phyloP scores from a whole-genome alignment of 2,113 vertebrate genomes.

The Desmodus rotundus region DNA sequence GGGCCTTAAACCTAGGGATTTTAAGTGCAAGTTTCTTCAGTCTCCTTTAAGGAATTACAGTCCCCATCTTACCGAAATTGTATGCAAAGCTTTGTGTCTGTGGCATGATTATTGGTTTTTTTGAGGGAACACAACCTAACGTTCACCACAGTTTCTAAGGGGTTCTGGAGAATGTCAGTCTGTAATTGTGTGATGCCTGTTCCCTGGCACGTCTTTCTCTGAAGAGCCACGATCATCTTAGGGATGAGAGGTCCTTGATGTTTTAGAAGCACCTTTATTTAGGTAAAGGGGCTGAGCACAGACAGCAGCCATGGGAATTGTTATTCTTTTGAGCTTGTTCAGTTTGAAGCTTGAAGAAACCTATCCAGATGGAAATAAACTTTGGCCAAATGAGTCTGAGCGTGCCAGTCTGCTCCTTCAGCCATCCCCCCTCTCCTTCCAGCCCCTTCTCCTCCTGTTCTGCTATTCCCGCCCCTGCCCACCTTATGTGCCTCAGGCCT shows the following conservation, averaged over 20 bases:
- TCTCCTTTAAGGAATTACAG: not conserved
- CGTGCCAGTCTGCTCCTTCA: not conserved
- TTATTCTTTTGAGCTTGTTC: not conserved
- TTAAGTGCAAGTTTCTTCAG: not conserved
- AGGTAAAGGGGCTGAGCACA: not conserved
- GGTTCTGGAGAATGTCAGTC: not conserved
- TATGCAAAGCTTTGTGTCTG: not conserved
- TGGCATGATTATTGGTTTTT: not conserved
- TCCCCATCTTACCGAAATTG: not conserved
- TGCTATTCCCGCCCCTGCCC: not conserved
- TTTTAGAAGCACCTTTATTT: slow-evolving; percentile 39
- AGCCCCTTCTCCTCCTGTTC: not conserved
- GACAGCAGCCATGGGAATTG: not conserved
- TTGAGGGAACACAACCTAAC: rapidly evolving
- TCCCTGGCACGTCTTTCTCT: not conserved
- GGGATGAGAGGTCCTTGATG: slow-evolving; percentile 24
- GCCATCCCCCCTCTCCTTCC: not conserved
- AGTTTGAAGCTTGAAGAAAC: not conserved
- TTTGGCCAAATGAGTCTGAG: not conserved
- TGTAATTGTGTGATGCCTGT: not conserved
- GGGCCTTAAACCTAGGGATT: not conserved
- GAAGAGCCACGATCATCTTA: not conserved
- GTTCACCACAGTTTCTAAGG: not conserved
- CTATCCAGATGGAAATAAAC: not conserved
- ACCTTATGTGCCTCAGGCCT: not conserved